phyloP scores from a whole-genome alignment of 2,113 vertebrate genomes.

The Muntiacus muntjak region DNA sequence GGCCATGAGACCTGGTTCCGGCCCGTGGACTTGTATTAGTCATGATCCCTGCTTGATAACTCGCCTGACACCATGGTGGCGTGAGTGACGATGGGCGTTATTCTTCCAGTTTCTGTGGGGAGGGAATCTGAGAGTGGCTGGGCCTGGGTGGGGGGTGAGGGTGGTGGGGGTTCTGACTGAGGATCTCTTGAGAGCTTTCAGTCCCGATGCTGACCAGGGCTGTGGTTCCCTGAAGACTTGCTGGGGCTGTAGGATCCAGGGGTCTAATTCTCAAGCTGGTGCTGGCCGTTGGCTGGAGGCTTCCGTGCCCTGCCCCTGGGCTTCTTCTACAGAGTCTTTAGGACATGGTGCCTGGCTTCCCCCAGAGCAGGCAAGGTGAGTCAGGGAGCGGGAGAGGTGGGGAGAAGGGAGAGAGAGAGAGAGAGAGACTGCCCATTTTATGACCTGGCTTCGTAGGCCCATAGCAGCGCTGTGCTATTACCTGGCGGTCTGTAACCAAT shows the following conservation, averaged over 20 bases:
- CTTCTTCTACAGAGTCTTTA: neutral
- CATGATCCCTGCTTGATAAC: accelerated
- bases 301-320: accelerated
- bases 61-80: accelerated
- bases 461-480: neutral
- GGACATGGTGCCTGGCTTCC: neutral
- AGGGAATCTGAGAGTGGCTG: neutral
- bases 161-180: neutral
- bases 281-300: neutral
- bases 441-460: neutral
- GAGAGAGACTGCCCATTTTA: too few relatives aligned
- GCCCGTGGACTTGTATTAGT: neutral
- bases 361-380: neutral
- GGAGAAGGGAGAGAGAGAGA: neutral
- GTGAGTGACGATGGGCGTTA: neutral
- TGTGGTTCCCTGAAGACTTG: neutral
- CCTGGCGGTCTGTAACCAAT: neutral
- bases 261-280: neutral
- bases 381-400: too few relatives aligned
- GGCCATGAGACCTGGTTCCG: neutral
- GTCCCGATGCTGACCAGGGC: too few relatives aligned
- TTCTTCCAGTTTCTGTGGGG: neutral
- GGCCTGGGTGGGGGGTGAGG: neutral
- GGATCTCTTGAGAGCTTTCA: neutral
- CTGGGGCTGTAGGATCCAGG: neutral